Base-by-base conservation (phyloP, 2,113 vertebrate species). In the Otus sunia region DNA sequence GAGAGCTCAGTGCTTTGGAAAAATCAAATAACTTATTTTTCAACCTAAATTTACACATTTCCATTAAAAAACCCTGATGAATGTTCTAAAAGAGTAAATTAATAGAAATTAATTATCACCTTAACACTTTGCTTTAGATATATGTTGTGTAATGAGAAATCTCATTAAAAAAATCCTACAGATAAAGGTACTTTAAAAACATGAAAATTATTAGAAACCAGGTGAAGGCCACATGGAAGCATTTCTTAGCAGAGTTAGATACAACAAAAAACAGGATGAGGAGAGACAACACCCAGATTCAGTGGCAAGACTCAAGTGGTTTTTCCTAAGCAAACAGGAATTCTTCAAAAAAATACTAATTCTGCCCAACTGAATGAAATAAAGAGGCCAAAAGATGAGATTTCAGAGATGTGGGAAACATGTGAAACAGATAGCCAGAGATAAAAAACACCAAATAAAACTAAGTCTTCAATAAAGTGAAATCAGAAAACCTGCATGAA, bases 71-170 rank as follows among this genome's bases (percentile, higher is more conserved):
- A 60, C 10, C 15, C 15, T 56, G 56, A 89, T 36, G 43, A 74
- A 76, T 67, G 12, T 82, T 91, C 74, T 39, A 91, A 82, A 91
- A 39, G 52, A 75, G 30, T 78, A 89, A 78, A 43, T 72, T 91
- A 86, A 63, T 87, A 59, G 50, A 78, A 91, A 92, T 41, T 80
- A 92, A 86, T 95, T 96, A 75, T 91, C 77, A 87, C 47, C 19
- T n/a, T 92, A 91, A 81, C 55, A 89, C n/a, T 89, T 90, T 75
- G 21, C n/a, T 79, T 94, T 78, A 72, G 68, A 67, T 86, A 52
- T 91, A 89, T 59, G 86, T 86, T 53, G 6, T 67, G n/a, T 52
- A 63, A 37, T 83, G 55, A 84, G 41, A 86, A 90, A 81, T 86
- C 53, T 88, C 45, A 30, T 69, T 1, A 11, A 69, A 87, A 67